A percentile compares a stretch with the other conserved stretches of the same genome.
phyloP scores from a whole-genome alignment of 2,888 invertebrate genomes.

The Clunio marinus region DNA sequence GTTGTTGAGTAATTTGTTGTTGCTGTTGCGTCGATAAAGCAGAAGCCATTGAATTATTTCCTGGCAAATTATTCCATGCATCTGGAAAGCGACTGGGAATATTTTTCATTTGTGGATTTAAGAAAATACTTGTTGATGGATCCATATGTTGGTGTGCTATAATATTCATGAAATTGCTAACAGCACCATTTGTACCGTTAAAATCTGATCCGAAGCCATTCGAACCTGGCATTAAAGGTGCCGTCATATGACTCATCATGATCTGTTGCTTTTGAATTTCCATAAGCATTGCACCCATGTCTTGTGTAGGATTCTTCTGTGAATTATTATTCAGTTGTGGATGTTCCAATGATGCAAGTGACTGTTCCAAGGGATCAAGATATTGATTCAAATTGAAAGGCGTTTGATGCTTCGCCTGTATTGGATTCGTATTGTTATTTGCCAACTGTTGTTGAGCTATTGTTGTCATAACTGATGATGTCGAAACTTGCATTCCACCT shows the following conservation, averaged over 20 bases:
- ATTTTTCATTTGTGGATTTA: conserved; percentile 40
- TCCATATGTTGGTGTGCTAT: background rate
- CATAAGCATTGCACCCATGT: conserved; percentile 6
- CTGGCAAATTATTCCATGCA: conserved; percentile 45
- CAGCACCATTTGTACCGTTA: conserved; percentile 6
- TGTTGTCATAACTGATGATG: background rate
- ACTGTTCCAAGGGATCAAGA: conserved; percentile 67
- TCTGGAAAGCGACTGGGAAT: conserved; percentile 45
- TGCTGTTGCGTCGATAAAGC: conserved; percentile 40
- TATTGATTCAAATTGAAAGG: conserved; percentile 43
- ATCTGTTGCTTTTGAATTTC: conserved; percentile 1
- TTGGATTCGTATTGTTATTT: conserved; percentile 32
- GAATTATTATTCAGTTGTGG: conserved; percentile 12
- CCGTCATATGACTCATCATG: background rate
- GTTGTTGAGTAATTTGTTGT: conserved; percentile 41
- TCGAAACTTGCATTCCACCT: conserved; percentile 3
- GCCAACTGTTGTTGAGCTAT: conserved; percentile 25
- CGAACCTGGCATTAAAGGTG: background rate
- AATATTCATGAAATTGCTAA: conserved; percentile 12
- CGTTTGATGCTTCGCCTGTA: conserved; percentile 43
- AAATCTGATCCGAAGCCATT: conserved; percentile 39
- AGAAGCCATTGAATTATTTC: conserved; percentile 6
- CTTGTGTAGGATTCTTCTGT: conserved; percentile 5
- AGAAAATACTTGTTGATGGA: background rate
- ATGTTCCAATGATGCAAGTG: conserved; percentile 65